phyloP scores from a whole-genome alignment of 1,140 invertebrate genomes.

The Glomeris maerens region DNA sequence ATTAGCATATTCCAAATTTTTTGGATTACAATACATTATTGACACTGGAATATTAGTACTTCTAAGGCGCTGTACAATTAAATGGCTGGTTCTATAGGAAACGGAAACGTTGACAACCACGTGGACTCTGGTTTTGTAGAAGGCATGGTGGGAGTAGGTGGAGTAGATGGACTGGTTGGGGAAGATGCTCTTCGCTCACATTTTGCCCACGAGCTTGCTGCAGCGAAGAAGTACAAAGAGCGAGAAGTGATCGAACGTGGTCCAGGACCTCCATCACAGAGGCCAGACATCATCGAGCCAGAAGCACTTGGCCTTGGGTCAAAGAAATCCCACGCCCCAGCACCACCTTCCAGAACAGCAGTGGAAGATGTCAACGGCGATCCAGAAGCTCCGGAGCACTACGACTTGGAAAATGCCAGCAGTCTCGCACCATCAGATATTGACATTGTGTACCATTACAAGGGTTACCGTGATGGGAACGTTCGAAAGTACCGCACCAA shows the following conservation, averaged over 20 bases:
- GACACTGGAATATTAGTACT: constrained; percentile 15
- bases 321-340: constrained; percentile 59
- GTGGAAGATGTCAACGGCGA: constrained; percentile 39
- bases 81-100: neutral
- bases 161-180: constrained; percentile 39
- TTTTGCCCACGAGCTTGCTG: constrained; percentile 40
- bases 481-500: constrained; percentile 61
- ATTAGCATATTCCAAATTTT: too few species aligned
- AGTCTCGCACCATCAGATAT: constrained; percentile 94
- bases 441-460: constrained; percentile 92
- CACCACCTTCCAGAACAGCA: constrained; percentile 25
- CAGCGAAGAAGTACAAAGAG: constrained; percentile 71
- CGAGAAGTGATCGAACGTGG: constrained; percentile 44
- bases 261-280: too few species aligned
- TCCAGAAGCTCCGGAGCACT: constrained; percentile 82
- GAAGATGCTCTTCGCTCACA: constrained; percentile 34
- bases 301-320: too few species aligned
- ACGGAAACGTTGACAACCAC: constrained; percentile 6
- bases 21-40: constrained; percentile 16
- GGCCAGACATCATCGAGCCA: constrained; percentile 83
- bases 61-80: constrained; percentile 13
- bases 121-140: neutral
- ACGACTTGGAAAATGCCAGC: constrained; percentile 91
- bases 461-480: constrained; percentile 66
- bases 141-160: constrained; percentile 5